A percentile compares a stretch with the other conserved stretches of the same genome.
Evolutionary conservation across 2,113 vertebrate genomes (phyloP).

Genomic region (Phalacrocorax pelagicus): DNA sequence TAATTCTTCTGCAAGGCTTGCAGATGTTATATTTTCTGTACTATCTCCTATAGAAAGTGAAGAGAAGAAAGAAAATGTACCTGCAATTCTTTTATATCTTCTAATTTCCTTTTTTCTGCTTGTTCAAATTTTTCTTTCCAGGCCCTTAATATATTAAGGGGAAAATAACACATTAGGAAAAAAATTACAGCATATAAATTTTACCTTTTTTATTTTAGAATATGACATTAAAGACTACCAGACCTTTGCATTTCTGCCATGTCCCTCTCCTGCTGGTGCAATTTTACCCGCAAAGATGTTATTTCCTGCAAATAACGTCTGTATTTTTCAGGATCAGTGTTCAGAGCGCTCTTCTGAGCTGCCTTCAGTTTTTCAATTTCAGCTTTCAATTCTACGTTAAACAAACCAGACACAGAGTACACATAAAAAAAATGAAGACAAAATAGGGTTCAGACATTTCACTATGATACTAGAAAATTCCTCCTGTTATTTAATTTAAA

Average conservation of each 20-base stretch:
- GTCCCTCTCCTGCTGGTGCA: slow-evolving; percentile 87
- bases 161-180: background rate
- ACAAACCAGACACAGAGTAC: background rate
- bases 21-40: background rate
- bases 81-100: slow-evolving; percentile 91
- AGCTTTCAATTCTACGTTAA: slow-evolving; percentile 86
- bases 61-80: slow-evolving; percentile 49
- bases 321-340: slow-evolving; percentile 85
- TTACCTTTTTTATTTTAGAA: background rate
- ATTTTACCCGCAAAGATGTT: slow-evolving; percentile 76
- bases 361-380: slow-evolving; percentile 94
- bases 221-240: background rate
- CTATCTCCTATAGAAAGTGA: background rate
- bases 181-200: background rate
- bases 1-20: background rate
- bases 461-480: background rate
- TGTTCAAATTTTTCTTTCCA: slow-evolving; percentile 93
- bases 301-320: slow-evolving; percentile 88
- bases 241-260: slow-evolving; percentile 90
- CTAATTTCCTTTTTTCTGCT: slow-evolving; percentile 88
- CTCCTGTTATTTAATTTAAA: background rate
- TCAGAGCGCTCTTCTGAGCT: slow-evolving; percentile 82
- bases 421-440: background rate
- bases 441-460: background rate
- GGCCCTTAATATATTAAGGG: slow-evolving; percentile 67